phyloP scores from a whole-genome alignment of 1,140 invertebrate species.

The Lerema accius region DNA sequence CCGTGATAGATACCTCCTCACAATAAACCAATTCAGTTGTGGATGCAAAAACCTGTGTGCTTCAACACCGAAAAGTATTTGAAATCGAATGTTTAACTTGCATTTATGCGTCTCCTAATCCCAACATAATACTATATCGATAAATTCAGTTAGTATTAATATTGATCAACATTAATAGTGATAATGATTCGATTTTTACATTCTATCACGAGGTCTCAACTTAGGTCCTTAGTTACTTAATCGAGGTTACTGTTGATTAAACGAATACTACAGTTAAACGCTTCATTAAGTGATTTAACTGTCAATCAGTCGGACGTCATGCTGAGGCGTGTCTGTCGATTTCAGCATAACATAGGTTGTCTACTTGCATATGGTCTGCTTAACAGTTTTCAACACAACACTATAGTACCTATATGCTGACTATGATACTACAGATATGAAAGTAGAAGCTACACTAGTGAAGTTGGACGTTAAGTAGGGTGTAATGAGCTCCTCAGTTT shows the following conservation, averaged over 20 bases:
- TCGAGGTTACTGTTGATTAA: constrained; percentile 17
- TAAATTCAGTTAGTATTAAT: too few relatives aligned
- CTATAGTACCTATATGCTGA: not conserved
- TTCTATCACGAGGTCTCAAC: constrained; percentile 18
- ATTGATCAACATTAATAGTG: not conserved
- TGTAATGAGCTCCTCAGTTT: too few relatives aligned
- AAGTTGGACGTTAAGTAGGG: not conserved
- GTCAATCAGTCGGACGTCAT: constrained; percentile 16
- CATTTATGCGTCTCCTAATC: too few relatives aligned
- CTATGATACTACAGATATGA: too few relatives aligned
- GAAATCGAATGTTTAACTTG: too few relatives aligned
- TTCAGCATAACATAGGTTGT: constrained; percentile 4
- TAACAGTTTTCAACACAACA: not conserved
- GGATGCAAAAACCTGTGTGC: too few relatives aligned
- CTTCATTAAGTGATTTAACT: constrained; percentile 25
- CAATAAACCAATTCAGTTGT: too few relatives aligned
- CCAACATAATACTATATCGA: too few relatives aligned
- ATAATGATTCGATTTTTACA: not conserved
- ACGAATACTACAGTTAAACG: constrained; percentile 12
- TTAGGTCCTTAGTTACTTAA: constrained; percentile 12
- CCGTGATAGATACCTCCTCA: too few relatives aligned
- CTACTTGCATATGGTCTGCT: constrained; percentile 2
- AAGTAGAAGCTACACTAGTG: too few relatives aligned
- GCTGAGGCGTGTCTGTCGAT: constrained; percentile 7
- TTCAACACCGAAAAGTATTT: too few relatives aligned